Evolutionary conservation across 2,797 vertebrate species (phyloP).

Genomic region (Bovichtus diacanthus): DNA sequence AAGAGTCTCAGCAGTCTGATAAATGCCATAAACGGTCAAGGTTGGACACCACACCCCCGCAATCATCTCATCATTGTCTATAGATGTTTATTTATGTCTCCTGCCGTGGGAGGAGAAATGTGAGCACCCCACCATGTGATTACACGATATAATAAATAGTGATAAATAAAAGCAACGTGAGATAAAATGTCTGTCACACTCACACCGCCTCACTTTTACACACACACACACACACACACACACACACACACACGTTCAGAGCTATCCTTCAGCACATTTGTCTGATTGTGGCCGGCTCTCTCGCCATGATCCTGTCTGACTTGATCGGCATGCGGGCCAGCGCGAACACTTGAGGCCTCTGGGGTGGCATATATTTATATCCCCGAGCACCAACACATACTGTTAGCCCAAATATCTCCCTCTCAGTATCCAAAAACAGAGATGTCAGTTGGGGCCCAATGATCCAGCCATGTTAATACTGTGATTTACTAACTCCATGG

Average conservation of each 20-base stretch:
- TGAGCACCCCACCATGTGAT: slow-evolving; percentile 61
- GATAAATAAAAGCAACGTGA: slow-evolving; percentile 67
- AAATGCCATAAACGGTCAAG: slow-evolving; percentile 66
- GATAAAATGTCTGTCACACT: slow-evolving; percentile 58
- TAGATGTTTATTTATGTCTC: slow-evolving; percentile 73
- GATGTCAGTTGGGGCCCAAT: slow-evolving; percentile 64
- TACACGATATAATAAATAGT: slow-evolving; percentile 66
- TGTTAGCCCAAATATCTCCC: slow-evolving; percentile 73
- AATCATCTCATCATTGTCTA: slow-evolving; percentile 71
- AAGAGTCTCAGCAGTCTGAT: slow-evolving; percentile 18
- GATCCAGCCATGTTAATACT: slow-evolving; percentile 68
- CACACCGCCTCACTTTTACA: slow-evolving; percentile 3
- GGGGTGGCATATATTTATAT: slow-evolving; percentile 78
- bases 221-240: slow-evolving; percentile 17
- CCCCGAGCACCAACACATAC: slow-evolving; percentile 54
- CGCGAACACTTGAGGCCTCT: slow-evolving; percentile 51
- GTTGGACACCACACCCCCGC: slow-evolving; percentile 50
- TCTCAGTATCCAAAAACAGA: slow-evolving; percentile 72
- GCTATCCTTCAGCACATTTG: slow-evolving; percentile 81
- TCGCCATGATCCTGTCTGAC: slow-evolving; percentile 71
- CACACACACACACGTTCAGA: slow-evolving; percentile 53
- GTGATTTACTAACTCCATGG: slow-evolving; percentile 66
- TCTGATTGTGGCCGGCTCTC: slow-evolving; percentile 73
- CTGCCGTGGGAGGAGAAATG: slow-evolving; percentile 69
- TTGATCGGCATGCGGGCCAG: slow-evolving; percentile 71